These are phyloP conservation scores for Lates calcarifer DNA, from an alignment of 2,113 vertebrate genomes.

Conservation along the genomic window DNA sequence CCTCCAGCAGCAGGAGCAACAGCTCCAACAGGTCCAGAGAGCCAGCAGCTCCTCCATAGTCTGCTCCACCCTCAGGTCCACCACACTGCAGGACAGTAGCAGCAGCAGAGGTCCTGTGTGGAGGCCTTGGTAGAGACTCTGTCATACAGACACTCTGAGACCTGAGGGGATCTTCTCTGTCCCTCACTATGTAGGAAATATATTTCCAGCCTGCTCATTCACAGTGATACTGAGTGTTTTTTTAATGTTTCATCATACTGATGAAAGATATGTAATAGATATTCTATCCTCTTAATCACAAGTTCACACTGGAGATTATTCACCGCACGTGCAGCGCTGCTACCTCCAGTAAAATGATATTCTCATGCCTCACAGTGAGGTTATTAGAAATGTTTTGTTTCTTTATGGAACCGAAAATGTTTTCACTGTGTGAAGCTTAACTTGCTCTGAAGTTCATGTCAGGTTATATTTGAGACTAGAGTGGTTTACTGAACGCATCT, in stretches of 20 bases:
- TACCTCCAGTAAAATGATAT: background rate
- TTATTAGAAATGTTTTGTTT: background rate
- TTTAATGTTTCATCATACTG: constrained; percentile 82
- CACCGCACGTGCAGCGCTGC: background rate
- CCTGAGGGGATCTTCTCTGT: constrained; percentile 56
- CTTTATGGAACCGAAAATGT: constrained; percentile 11
- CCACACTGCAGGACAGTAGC: constrained; percentile 72
- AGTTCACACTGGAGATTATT: background rate
- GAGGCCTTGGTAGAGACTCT: constrained; percentile 89
- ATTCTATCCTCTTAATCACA: background rate
- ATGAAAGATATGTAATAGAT: constrained; percentile 53
- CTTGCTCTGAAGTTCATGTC: no score
- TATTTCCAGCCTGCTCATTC: constrained; percentile 74
- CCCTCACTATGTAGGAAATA: constrained; percentile 80
- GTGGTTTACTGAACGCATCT: no score
- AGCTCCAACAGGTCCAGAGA: constrained; percentile 57
- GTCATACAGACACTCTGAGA: constrained; percentile 42
- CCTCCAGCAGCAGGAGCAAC: constrained; percentile 66
- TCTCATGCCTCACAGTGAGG: constrained; percentile 4
- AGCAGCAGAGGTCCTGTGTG: constrained; percentile 83
- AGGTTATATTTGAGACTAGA: no score
- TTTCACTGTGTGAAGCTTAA: background rate
- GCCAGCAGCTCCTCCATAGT: constrained; percentile 49
- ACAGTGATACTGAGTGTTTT: constrained; percentile 39
- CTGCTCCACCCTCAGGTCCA: constrained; percentile 51